phyloP scores from a whole-genome alignment of 2,113 vertebrate genomes.

The Rallus limicola region DNA sequence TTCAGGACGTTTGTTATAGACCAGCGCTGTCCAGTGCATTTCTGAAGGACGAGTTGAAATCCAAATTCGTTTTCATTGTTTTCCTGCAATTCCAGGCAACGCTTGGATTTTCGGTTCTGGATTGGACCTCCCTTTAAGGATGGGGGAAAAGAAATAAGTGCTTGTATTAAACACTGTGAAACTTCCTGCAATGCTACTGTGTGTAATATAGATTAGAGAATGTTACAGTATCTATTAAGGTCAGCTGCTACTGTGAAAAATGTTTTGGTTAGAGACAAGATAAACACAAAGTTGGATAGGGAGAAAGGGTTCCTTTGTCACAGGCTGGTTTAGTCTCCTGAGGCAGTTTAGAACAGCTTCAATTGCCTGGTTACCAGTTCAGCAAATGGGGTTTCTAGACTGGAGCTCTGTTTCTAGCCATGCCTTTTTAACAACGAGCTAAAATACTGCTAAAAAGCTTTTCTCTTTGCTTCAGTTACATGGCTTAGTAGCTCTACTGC shows the following conservation, averaged over 20 bases:
- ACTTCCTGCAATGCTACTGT: background rate
- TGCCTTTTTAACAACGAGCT: background rate
- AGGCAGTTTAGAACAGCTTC: background rate
- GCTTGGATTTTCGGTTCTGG: conserved; percentile 96
- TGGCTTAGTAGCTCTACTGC: background rate
- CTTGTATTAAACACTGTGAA: background rate
- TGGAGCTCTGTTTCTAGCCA: background rate
- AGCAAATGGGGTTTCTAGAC: background rate
- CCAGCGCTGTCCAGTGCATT: conserved; percentile 95
- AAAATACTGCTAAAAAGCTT: background rate
- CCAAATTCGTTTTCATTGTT: conserved; percentile 91
- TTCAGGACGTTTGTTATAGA: conserved; percentile 91
- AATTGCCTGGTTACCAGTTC: background rate
- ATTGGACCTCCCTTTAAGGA: conserved; percentile 90
- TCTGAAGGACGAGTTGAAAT: conserved; percentile 91
- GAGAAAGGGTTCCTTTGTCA: background rate
- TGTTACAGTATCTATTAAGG: background rate
- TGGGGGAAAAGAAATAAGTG: background rate
- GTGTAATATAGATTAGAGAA: background rate
- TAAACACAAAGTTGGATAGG: background rate
- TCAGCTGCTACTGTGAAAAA: background rate
- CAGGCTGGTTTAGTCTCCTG: background rate
- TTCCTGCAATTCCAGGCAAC: conserved; percentile 93
- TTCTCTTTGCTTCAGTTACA: background rate
- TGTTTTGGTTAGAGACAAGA: background rate